These are phyloP conservation scores for Motacilla alba DNA, from an alignment of 2,113 vertebrate genomes.

Conservation along the genomic window DNA sequence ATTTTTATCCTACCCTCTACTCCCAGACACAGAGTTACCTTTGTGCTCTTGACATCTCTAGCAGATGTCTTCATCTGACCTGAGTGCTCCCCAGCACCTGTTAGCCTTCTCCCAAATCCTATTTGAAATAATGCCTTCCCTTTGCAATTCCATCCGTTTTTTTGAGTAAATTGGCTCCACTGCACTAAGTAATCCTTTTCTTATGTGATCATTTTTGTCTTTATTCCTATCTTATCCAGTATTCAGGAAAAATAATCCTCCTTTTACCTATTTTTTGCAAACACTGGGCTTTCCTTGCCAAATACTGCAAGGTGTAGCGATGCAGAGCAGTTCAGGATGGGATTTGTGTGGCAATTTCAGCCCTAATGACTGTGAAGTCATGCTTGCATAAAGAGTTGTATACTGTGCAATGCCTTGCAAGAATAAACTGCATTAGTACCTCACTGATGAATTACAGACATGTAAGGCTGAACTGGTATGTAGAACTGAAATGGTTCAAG, in stretches of 20 bases:
- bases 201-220: neutral
- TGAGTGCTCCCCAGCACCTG: conserved; percentile 45
- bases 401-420: neutral
- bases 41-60: conserved; percentile 55
- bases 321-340: neutral
- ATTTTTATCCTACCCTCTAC: conserved; percentile 24
- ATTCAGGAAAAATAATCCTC: neutral
- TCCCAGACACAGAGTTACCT: conserved; percentile 46
- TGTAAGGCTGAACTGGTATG: neutral
- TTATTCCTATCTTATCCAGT: neutral
- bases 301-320: neutral
- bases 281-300: neutral
- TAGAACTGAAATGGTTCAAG: neutral
- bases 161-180: neutral
- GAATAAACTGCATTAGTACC: neutral
- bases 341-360: neutral
- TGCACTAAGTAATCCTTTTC: neutral
- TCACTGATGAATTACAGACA: neutral
- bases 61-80: conserved; percentile 62
- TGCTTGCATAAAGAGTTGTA: neutral
- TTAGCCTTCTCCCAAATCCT: conserved; percentile 7
- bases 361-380: neutral
- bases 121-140: neutral
- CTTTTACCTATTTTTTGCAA: neutral
- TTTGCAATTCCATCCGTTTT: neutral